Base-by-base conservation (phyloP, 2,888 invertebrate species). In the Epinotia bilunana region DNA sequence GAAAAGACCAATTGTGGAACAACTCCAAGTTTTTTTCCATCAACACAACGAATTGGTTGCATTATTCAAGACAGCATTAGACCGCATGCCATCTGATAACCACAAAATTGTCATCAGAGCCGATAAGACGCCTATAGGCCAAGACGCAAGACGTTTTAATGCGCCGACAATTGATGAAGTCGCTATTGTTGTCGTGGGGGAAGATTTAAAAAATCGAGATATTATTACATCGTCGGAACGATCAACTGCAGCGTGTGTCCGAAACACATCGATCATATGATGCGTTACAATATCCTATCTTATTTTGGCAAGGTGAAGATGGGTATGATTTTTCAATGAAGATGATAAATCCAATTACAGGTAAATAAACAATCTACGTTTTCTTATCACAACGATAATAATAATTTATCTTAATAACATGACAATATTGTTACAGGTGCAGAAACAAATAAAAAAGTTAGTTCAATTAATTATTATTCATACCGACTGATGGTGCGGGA, bases 271-370 rank as follows among this genome's bases (percentile, higher is more conserved):
- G 43, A 1, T 65, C 39, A 20, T 68, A 68, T 68, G 67, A 68
- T 18, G 39, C 67, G 3, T 13, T 68, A 5, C 67, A 75, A 28
- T 76, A 77, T 68, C 81, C 80, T 7, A 23, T 83, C 49, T 76
- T 83, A 18, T 83, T 83, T 77, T 82, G 81, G 78, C 78, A 79
- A 72, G 82, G 81, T 62, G 78, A 83, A 77, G 80, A 83, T 77
- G 82, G 82, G 77, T 81, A 82, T 77, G 71, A 82, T 72, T 77
- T n/a, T n/a, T n/a, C n/a, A n/a, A 77, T 77, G 7, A 78, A 78
- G 74, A 77, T 77, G 75, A 76, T 73, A 53, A 53, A 53, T 53
- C 49, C 49, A 3, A 53, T n/a, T 53, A 53, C 49, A 53, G 49
- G 49, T 53, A 53, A 53, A 9, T 53, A 53, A 53, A 23, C 23